Percentiles rank a stretch among this genome's conserved stretches.
Evolutionary conservation across 2,113 vertebrate genomes (phyloP).

Genomic region (Pseudorasbora parva): DNA sequence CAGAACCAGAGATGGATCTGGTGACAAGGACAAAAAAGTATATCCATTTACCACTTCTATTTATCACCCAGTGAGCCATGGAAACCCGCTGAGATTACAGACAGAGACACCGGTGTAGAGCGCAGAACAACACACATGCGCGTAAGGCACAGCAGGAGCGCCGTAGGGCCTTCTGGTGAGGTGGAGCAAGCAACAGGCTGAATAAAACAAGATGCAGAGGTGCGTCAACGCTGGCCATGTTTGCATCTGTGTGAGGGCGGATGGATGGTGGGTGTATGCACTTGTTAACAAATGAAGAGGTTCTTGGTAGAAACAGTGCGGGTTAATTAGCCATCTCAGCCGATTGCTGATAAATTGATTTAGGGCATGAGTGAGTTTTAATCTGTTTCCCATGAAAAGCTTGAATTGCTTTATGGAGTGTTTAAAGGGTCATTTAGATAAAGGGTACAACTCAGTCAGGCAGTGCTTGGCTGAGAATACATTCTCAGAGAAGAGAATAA

Average conservation of each 20-base stretch:
- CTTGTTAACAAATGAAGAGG: constrained; percentile 44
- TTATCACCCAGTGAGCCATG: constrained; percentile 55
- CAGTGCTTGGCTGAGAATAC: background rate
- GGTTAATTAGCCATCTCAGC: constrained; percentile 44
- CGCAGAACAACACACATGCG: constrained; percentile 33
- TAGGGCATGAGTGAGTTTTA: constrained; percentile 51
- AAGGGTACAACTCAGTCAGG: constrained; percentile 38
- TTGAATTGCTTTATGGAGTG: constrained; percentile 33
- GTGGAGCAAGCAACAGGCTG: constrained; percentile 12
- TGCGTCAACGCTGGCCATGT: background rate
- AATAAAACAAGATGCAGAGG: constrained; percentile 16
- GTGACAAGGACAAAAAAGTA: constrained; percentile 59
- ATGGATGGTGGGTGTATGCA: constrained; percentile 7
- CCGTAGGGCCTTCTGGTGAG: constrained; percentile 27
- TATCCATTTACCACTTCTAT: constrained; percentile 57
- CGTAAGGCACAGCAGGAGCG: constrained; percentile 40
- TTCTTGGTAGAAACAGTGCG: constrained; percentile 30
- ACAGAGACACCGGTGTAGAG: background rate
- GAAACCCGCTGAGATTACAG: constrained; percentile 42
- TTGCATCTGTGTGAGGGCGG: background rate
- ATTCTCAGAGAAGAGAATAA: constrained; percentile 13
- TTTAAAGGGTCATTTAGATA: constrained; percentile 49
- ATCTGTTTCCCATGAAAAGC: constrained; percentile 50
- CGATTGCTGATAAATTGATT: constrained; percentile 52
- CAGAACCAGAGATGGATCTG: constrained; percentile 49